Percentiles rank a stretch among this genome's conserved stretches.
Evolutionary conservation across 2,797 vertebrate species (phyloP).

Genomic region (Tapera naevia): DNA sequence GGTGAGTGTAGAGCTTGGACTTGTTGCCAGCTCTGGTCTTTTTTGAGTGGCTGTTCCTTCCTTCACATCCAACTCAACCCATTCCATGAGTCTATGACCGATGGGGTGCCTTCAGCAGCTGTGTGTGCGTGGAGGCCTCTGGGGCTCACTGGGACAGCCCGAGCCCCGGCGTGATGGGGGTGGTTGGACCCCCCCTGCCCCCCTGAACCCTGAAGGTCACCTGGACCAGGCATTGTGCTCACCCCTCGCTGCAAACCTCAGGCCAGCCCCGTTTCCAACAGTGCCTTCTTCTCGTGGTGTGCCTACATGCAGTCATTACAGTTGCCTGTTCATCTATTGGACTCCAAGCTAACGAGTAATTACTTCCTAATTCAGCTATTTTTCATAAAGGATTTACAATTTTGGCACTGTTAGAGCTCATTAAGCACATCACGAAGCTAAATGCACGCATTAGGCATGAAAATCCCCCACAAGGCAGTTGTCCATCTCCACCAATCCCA

Average conservation of each 20-base stretch:
- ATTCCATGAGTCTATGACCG: neutral
- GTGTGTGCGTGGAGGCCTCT: fast-evolving
- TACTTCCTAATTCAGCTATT: neutral
- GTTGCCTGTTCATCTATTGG: neutral
- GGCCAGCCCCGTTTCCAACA: fast-evolving
- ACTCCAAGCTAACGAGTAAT: neutral
- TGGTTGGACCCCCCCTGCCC: neutral
- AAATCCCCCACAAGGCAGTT: neutral
- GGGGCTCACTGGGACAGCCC: too few relatives aligned
- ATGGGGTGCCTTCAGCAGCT: fast-evolving
- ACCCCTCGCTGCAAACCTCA: fast-evolving
- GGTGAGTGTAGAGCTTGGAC: too few relatives aligned
- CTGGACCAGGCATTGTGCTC: neutral
- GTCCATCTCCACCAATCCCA: neutral
- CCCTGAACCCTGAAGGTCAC: fast-evolving
- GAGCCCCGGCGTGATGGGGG: fast-evolving
- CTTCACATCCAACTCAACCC: too few relatives aligned
- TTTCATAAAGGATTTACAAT: neutral
- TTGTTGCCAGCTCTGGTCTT: too few relatives aligned
- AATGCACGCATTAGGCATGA: neutral
- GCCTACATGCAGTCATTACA: neutral
- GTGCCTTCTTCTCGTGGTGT: fast-evolving
- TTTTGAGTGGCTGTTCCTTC: too few relatives aligned
- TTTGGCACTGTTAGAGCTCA: neutral
- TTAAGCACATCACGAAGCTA: neutral